Percentiles rank a stretch among this genome's conserved stretches.
Conservation (phyloP, 1,140 invertebrate species). For the Gonioctena quinquepunctata region DNA sequence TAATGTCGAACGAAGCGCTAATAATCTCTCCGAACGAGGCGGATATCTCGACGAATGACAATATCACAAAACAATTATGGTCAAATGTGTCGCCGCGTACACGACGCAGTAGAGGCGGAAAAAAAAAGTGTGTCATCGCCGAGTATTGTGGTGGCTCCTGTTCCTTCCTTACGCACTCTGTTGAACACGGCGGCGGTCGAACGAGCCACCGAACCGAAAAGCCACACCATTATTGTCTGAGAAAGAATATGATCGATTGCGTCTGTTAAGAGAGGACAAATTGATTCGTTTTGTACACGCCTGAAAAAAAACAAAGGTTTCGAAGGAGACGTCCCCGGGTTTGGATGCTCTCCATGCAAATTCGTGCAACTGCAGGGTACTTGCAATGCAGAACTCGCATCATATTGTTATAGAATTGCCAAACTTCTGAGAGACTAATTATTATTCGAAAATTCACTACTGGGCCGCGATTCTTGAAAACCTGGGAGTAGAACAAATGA, state of each 20-base stretch:
- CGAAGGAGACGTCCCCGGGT: no score
- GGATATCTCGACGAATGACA: not conserved
- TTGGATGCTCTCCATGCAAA: no score
- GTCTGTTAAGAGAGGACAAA: not conserved
- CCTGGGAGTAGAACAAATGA: no score
- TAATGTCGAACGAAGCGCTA: not conserved
- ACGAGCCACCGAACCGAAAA: not conserved
- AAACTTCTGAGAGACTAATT: no score
- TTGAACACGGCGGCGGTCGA: not conserved
- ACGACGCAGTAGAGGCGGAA: no score
- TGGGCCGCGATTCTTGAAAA: no score
- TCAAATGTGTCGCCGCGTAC: not conserved
- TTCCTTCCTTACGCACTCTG: not conserved
- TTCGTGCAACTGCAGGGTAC: no score
- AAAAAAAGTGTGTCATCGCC: not conserved
- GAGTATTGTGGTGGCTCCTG: not conserved
- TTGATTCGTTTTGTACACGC: no score
- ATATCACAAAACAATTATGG: not conserved
- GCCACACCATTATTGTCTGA: not conserved
- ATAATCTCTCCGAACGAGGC: not conserved
- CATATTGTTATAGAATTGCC: no score
- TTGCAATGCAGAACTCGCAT: no score
- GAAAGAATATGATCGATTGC: not conserved
- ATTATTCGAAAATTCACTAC: no score
- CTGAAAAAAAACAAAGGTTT: no score